phyloP scores from a whole-genome alignment of 2,888 invertebrate genomes.

The Plagodis dolabraria region DNA sequence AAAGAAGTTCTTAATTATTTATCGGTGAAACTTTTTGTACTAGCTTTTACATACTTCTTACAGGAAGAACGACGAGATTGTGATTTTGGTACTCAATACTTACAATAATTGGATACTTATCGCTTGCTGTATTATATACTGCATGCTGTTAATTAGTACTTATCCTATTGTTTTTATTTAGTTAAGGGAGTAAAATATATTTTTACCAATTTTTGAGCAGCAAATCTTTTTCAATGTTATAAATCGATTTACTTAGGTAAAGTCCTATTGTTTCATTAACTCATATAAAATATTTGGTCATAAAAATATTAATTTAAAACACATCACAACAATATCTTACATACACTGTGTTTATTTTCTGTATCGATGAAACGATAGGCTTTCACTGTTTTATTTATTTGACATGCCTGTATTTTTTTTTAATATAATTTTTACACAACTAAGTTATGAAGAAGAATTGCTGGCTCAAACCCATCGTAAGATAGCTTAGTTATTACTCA shows the following conservation, averaged over 20 bases:
- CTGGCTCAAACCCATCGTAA: constrained; percentile 12
- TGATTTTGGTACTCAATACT: constrained; percentile 15
- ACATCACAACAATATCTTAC: no score
- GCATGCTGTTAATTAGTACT: constrained; percentile 24
- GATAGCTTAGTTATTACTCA: constrained; percentile 2
- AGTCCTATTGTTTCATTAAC: no score
- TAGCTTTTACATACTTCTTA: constrained; percentile 2
- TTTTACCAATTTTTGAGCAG: background rate
- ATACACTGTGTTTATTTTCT: no score
- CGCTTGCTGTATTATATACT: constrained; percentile 23
- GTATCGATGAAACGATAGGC: no score
- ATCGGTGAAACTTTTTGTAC: constrained; percentile 6
- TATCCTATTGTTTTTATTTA: constrained; percentile 11
- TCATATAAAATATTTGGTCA: no score
- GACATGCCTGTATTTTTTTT: constrained; percentile 5
- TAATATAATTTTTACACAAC: background rate
- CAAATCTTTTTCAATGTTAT: no score
- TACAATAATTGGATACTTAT: constrained; percentile 18
- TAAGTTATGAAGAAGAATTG: constrained; percentile 5
- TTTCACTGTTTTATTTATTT: constrained; percentile 16
- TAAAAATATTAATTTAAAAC: no score
- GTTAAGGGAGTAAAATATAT: constrained; percentile 9
- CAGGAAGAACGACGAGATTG: constrained; percentile 33
- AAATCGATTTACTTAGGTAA: no score
- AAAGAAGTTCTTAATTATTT: background rate